Base-by-base conservation (phyloP, 2,797 vertebrate species). In the Gymnopithys bicolor region DNA sequence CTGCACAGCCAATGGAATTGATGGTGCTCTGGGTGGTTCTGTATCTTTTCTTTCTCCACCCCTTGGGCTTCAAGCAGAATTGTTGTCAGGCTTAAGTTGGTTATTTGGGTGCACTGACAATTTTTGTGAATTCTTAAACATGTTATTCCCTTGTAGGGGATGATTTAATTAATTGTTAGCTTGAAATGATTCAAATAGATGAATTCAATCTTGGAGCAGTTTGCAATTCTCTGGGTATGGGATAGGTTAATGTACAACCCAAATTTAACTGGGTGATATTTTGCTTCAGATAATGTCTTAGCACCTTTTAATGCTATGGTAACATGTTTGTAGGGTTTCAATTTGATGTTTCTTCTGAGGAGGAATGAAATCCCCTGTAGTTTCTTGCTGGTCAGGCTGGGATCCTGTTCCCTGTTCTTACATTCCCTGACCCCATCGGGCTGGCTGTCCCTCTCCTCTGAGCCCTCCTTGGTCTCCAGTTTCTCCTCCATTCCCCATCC, bases 121-220 rank as follows among this genome's bases (percentile, higher is more conserved):
- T 84, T 87, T 60, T 84, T 84, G 85, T 58, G 43, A 90, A 69
- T 93, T 95, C 67, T 95, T 95, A 84, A 91, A 48, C 60, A 59
- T 91, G 77, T 88, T 89, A 69, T 93, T 95, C 83, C 68, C 77
- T 93, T 86, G 84, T 60, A 93, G 63, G 49, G 66, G 64, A 37
- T 69, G 22, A 93, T 81, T 69, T 89, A 67, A 78, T 70, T 67
- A 78, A 81, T 55, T 0, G 0, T 55, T 84, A 60, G 7, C 24
- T 53, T 85, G 58, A 80, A 83, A 69, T 77, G 27, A 35, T 59
- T 56, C 48, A 66, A 59, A 73, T 17, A 41, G n/a, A 33, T 52
- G 10, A 67, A 41, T 75, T 43, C 43, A 81, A 63, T 45, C 1
- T 46, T 79, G 76, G 45, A 69, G 14, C n/a, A 58, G 28, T 45